Conservation (phyloP, 92 coral and sea anemone genomes). For the Porites evermanni region DNA sequence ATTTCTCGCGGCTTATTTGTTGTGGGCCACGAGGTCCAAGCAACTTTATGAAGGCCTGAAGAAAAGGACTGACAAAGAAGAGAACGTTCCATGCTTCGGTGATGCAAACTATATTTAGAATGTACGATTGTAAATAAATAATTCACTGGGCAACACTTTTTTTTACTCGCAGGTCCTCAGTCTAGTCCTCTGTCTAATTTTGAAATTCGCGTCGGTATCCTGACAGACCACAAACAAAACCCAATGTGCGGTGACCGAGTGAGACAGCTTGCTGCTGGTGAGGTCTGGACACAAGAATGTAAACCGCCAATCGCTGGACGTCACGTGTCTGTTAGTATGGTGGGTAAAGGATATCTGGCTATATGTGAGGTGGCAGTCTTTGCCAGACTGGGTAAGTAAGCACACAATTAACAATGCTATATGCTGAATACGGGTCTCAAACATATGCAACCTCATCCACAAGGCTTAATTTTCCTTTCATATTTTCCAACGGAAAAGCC, state of each 20-base stretch:
- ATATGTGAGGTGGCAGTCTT: constrained; percentile 88
- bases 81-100: no score
- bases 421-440: no score
- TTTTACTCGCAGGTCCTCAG: constrained; percentile 21
- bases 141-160: not conserved
- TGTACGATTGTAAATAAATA: not conserved
- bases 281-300: constrained; percentile 85
- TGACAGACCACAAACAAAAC: constrained; percentile 60
- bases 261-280: constrained; percentile 63
- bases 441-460: not conserved
- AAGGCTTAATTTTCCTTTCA: no score
- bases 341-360: constrained; percentile 61
- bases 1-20: no score
- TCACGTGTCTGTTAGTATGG: constrained; percentile 75
- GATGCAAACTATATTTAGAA: no score
- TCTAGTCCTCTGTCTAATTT: constrained; percentile 57
- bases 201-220: constrained; percentile 77
- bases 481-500: no score
- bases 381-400: constrained; percentile 73
- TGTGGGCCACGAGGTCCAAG: no score
- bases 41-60: no score
- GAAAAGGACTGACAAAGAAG: no score
- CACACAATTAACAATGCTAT: not conserved
- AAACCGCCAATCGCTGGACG: constrained; percentile 78
- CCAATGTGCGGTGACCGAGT: constrained; percentile 90